Evolutionary conservation across 2,113 vertebrate species (phyloP).

Genomic region (Platichthys stellatus): DNA sequence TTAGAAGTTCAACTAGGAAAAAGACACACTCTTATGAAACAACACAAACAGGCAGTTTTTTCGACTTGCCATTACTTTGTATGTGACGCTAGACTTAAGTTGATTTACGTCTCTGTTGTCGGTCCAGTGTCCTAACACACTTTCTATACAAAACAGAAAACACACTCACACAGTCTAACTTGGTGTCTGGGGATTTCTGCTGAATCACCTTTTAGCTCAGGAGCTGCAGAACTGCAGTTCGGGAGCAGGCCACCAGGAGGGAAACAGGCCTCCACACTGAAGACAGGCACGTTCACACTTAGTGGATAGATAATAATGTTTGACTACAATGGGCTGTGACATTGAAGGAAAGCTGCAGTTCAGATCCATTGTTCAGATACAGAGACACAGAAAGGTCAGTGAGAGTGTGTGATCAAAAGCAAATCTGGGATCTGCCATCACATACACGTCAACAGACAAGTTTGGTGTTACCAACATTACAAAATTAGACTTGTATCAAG

Average conservation of each 20-base stretch:
- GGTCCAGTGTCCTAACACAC: slow-evolving; percentile 34
- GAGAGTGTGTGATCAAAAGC: no score
- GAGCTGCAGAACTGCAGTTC: slow-evolving; percentile 52
- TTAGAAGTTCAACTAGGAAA: no score
- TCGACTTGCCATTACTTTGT: no score
- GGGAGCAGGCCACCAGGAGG: slow-evolving; percentile 39
- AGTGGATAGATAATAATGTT: background rate
- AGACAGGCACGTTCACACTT: background rate
- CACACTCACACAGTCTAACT: background rate
- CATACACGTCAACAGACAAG: slow-evolving; percentile 15
- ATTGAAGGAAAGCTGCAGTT: background rate
- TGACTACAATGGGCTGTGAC: background rate
- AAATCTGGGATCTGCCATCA: slow-evolving; percentile 5
- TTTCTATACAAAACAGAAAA: slow-evolving; percentile 23
- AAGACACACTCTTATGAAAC: no score
- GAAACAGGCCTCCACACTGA: slow-evolving; percentile 10
- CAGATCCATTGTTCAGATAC: background rate
- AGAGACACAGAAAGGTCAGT: no score
- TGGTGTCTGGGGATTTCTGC: slow-evolving; percentile 38
- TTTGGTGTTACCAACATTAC: no score
- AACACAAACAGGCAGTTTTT: no score
- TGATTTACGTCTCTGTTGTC: slow-evolving; percentile 5
- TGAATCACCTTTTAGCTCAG: slow-evolving; percentile 55
- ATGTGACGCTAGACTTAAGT: background rate
- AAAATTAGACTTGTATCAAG: no score